A percentile compares a stretch with the other conserved stretches of the same genome.
Conservation (phyloP, 2,888 invertebrate genomes). For the Silvanus unidentatus region DNA sequence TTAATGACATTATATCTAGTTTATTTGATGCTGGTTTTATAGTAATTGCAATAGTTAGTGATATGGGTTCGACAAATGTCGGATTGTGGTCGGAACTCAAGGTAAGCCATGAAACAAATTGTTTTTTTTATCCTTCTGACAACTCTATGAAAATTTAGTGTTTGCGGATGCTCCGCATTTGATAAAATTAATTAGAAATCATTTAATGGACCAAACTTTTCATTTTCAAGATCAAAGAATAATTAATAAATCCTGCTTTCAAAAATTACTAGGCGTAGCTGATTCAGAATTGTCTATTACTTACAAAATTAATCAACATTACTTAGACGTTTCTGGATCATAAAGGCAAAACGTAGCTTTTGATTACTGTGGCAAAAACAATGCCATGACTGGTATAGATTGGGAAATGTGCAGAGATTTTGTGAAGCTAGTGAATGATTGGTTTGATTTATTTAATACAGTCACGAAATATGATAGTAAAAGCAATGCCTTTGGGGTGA, state of each 20-base stretch:
- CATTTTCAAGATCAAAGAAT: slow-evolving; percentile 12
- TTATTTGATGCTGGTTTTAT: slow-evolving; percentile 19
- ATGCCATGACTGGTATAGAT: background rate
- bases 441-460: slow-evolving; percentile 26
- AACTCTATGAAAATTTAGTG: slow-evolving; percentile 17
- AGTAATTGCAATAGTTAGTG: slow-evolving; percentile 24
- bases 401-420: background rate
- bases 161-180: slow-evolving; percentile 24
- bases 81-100: slow-evolving; percentile 17
- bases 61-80: slow-evolving; percentile 21
- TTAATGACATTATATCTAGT: slow-evolving; percentile 18
- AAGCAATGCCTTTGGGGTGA: background rate
- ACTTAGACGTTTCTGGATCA: background rate
- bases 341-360: slow-evolving; percentile 11
- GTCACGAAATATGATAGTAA: slow-evolving; percentile 14
- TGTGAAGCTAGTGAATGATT: slow-evolving; percentile 18
- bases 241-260: slow-evolving; percentile 3
- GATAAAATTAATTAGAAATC: slow-evolving; percentile 21
- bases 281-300: background rate
- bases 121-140: slow-evolving; percentile 19
- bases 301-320: background rate
- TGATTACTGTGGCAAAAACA: background rate
- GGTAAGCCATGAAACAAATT: slow-evolving; percentile 17
- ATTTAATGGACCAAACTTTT: slow-evolving; percentile 20
- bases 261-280: background rate